These are phyloP conservation scores for Cyprinodon brontotheroides DNA, from an alignment of 2,113 vertebrate genomes.

Conservation along the genomic window DNA sequence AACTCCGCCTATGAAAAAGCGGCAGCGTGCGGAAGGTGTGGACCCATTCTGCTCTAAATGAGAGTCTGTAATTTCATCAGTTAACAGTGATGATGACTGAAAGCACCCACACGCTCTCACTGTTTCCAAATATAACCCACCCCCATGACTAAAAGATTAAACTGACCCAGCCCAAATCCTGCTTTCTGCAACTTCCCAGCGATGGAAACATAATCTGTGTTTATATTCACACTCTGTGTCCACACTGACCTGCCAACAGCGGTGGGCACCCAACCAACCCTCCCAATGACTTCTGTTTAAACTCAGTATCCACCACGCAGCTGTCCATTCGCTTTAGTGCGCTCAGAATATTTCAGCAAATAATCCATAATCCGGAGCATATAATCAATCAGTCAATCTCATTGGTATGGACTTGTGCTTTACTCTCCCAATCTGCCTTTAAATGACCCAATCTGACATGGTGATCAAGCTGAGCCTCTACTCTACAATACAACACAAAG, in stretches of 20 bases:
- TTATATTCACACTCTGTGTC: slow-evolving; percentile 63
- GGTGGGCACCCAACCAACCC: slow-evolving; percentile 40
- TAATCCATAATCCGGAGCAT: slow-evolving; percentile 43
- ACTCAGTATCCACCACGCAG: slow-evolving; percentile 34
- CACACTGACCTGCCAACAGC: slow-evolving; percentile 70
- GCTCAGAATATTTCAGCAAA: slow-evolving; percentile 36
- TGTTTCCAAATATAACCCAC: slow-evolving; percentile 60
- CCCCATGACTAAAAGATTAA: slow-evolving; percentile 62
- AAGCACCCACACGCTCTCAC: slow-evolving; percentile 15
- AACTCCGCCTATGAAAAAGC: background rate
- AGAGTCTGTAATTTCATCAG: slow-evolving; percentile 32
- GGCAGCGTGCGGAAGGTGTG: background rate
- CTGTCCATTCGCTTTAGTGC: slow-evolving; percentile 38
- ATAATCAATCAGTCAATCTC: slow-evolving; percentile 39
- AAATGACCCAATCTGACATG: slow-evolving; percentile 21
- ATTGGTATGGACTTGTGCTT: slow-evolving; percentile 40
- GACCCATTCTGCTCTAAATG: slow-evolving; percentile 13
- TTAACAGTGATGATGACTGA: slow-evolving; percentile 21
- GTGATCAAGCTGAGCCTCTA: background rate
- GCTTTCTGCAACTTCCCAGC: slow-evolving; percentile 45
- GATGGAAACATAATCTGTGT: slow-evolving; percentile 71
- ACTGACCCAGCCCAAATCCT: slow-evolving; percentile 60
- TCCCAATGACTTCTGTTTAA: slow-evolving; percentile 6
- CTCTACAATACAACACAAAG: background rate
- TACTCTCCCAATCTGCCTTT: slow-evolving; percentile 6